phyloP scores from a whole-genome alignment of 1,140 invertebrate genomes.

The Caligus rogercresseyi region DNA sequence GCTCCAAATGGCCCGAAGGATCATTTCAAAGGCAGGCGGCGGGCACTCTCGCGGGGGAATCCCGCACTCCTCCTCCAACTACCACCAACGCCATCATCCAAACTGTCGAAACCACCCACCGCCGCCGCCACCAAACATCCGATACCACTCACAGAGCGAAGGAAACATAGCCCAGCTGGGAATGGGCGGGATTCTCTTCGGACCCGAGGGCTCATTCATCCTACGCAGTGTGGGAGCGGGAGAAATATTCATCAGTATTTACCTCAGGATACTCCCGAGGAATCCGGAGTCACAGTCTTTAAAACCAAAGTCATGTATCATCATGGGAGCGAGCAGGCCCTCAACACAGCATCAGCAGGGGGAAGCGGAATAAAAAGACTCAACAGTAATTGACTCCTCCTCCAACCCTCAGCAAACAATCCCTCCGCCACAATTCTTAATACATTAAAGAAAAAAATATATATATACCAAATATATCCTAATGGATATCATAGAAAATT shows the following conservation, averaged over 20 bases:
- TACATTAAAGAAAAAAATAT: no score
- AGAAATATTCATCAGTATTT: no score
- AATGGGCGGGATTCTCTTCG: not conserved
- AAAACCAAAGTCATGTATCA: not conserved
- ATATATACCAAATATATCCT: no score
- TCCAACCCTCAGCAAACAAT: no score
- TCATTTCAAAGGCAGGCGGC: not conserved
- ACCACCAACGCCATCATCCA: not conserved
- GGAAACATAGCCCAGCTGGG: not conserved
- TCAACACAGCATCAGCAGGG: no score
- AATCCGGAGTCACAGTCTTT: not conserved
- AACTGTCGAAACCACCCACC: not conserved
- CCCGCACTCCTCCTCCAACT: not conserved
- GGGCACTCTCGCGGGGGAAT: not conserved
- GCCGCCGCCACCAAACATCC: not conserved
- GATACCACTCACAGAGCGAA: not conserved
- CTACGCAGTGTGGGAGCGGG: no score
- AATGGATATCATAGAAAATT: no score
- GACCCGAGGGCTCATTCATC: not conserved
- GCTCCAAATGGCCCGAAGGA: not conserved
- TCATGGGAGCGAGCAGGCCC: not conserved
- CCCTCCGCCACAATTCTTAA: no score
- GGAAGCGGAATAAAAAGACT: not conserved
- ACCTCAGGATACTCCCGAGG: not conserved
- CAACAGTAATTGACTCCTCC: no score